Conservation (phyloP, 2,888 invertebrate genomes). For the Micropterix aruncella region DNA sequence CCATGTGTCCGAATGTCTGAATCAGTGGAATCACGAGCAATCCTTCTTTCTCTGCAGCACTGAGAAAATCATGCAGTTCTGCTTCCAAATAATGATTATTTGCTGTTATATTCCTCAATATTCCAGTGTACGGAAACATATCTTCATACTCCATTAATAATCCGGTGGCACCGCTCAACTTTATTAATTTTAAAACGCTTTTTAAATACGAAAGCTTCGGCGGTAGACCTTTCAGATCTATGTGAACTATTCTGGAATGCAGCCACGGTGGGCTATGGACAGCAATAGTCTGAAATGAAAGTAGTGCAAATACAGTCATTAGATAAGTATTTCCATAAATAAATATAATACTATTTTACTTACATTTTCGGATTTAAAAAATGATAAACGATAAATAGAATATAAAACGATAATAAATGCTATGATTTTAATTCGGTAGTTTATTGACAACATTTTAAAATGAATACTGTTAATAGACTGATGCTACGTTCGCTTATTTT, state of each 20-base stretch:
- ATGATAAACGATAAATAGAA: too few relatives aligned
- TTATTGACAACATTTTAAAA: too few relatives aligned
- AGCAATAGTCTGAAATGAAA: too few relatives aligned
- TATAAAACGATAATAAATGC: too few relatives aligned
- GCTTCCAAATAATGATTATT: slow-evolving; percentile 42
- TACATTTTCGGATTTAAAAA: too few relatives aligned
- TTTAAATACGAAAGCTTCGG: slow-evolving; percentile 49
- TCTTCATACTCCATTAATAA: slow-evolving; percentile 77
- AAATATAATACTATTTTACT: too few relatives aligned
- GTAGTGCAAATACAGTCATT: too few relatives aligned
- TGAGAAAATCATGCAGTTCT: slow-evolving; percentile 16
- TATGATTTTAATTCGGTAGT: too few relatives aligned
- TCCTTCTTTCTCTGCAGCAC: slow-evolving; percentile 37
- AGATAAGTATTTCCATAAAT: too few relatives aligned
- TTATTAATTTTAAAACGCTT: slow-evolving; percentile 45
- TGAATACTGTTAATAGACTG: too few relatives aligned
- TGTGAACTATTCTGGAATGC: slow-evolving; percentile 56
- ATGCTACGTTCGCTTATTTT: too few relatives aligned
- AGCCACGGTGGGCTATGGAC: too few relatives aligned
- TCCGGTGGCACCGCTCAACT: slow-evolving; percentile 57
- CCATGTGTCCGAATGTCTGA: slow-evolving; percentile 80
- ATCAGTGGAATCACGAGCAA: slow-evolving; percentile 64
- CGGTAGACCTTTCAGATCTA: slow-evolving; percentile 78
- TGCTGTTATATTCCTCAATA: slow-evolving; percentile 42
- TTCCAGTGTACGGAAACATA: slow-evolving; percentile 65